Evolutionary conservation across 2,113 vertebrate species (phyloP).

Genomic region (Istiophorus platypterus): DNA sequence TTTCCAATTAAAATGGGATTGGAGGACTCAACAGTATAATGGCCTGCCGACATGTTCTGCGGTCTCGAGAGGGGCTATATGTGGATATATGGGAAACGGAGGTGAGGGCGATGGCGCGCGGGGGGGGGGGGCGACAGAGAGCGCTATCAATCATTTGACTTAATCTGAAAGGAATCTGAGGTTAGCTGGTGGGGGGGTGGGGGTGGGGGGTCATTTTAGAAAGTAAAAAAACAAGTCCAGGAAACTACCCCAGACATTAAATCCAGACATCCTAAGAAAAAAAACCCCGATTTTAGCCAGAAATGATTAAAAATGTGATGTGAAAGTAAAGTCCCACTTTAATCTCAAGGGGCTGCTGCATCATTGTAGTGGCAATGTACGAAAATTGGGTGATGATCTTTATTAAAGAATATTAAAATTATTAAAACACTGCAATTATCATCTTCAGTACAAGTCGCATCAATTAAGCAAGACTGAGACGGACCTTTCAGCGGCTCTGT

Average conservation of each 20-base stretch:
- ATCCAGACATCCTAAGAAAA: conserved; percentile 13
- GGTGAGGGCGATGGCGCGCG: conserved; percentile 5
- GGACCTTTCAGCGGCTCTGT: too few species aligned
- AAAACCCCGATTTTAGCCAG: neutral
- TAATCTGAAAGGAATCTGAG: neutral
- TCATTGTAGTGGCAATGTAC: neutral
- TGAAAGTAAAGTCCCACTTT: neutral
- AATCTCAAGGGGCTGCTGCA: neutral
- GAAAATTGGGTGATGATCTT: neutral
- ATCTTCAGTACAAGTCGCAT: neutral
- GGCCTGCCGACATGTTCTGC: conserved; percentile 8
- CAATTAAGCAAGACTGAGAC: neutral
- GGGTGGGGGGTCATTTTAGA: neutral
- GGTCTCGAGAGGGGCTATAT: conserved; percentile 2
- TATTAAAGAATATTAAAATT: neutral
- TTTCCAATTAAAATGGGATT: conserved; percentile 32
- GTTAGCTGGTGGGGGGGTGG: too few species aligned
- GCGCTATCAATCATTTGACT: conserved; percentile 25
- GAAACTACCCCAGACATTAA: neutral
- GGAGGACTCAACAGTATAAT: neutral
- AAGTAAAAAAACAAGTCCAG: conserved; percentile 26
- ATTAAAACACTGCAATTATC: neutral
- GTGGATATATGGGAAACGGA: conserved; percentile 13
- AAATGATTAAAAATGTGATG: neutral
- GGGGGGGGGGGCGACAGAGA: conserved; percentile 8